These are phyloP conservation scores for Galbula dea DNA, from an alignment of 2,113 vertebrate genomes.

Conservation along the genomic window DNA sequence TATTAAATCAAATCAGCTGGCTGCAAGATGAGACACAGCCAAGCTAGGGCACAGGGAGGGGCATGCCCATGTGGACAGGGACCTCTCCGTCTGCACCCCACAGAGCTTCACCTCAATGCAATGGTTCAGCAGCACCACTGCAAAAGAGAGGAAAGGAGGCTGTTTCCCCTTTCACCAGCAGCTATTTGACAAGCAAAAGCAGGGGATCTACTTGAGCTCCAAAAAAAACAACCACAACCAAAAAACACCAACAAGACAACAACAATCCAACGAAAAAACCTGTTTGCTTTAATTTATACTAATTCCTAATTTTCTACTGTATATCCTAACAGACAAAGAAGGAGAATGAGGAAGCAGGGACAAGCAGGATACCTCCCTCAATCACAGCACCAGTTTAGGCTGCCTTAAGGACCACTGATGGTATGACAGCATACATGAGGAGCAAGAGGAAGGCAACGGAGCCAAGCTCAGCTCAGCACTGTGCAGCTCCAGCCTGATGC, in stretches of 20 bases:
- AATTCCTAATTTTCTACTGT: neutral
- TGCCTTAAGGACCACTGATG: neutral
- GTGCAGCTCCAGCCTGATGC: neutral
- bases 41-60: fast-evolving
- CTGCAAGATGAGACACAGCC: neutral
- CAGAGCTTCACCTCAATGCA: fast-evolving
- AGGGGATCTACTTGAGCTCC: neutral
- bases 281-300: neutral
- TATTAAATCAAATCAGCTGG: neutral
- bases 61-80: neutral
- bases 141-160: neutral
- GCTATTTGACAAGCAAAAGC: neutral
- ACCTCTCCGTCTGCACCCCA: neutral
- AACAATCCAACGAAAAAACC: neutral
- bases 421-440: neutral
- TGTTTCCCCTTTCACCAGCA: neutral
- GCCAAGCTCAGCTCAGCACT: fast-evolving
- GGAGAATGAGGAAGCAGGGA: neutral
- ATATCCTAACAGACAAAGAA: neutral
- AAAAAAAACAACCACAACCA: neutral
- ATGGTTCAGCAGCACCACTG: neutral
- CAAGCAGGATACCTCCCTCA: neutral
- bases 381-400: neutral
- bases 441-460: neutral
- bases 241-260: neutral